These are phyloP conservation scores for Ophion ventricosus DNA, from an alignment of 2,888 invertebrate genomes.

Conservation along the genomic window DNA sequence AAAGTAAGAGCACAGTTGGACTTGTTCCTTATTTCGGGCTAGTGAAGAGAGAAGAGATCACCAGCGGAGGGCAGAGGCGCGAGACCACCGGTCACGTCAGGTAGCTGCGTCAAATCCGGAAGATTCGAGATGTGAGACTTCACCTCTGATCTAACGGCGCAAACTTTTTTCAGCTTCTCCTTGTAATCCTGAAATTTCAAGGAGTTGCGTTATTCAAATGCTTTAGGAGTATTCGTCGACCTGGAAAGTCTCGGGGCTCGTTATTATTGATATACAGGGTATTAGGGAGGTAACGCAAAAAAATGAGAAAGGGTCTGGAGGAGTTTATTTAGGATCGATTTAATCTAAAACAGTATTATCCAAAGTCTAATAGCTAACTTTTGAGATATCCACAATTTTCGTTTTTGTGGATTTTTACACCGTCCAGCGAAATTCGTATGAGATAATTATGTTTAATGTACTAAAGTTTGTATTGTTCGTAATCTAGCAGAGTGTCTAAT, in stretches of 20 bases:
- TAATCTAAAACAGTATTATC: too few relatives aligned
- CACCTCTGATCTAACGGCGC: conserved; percentile 93
- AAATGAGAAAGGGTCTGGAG: too few relatives aligned
- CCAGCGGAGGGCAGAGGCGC: conserved; percentile 98
- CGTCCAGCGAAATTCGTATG: too few relatives aligned
- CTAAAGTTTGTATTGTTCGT: too few relatives aligned
- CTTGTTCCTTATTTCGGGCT: conserved; percentile 65
- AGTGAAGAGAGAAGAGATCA: conserved; percentile 93
- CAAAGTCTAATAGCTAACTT: too few relatives aligned
- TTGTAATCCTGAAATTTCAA: conserved; percentile 91
- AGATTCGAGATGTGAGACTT: conserved; percentile 96
- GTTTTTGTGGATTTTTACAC: too few relatives aligned
- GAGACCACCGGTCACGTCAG: conserved; percentile 95
- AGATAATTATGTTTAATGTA: too few relatives aligned
- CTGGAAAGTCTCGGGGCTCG: neutral
- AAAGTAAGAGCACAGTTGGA: conserved; percentile 64
- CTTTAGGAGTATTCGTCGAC: neutral
- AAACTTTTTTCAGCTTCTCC: conserved; percentile 94
- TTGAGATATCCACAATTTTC: too few relatives aligned
- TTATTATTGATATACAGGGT: too few relatives aligned
- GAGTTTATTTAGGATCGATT: too few relatives aligned
- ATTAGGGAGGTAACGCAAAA: too few relatives aligned
- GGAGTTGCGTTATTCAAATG: neutral
- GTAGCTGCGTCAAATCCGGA: conserved; percentile 95
- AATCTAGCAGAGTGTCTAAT: too few relatives aligned